phyloP scores from a whole-genome alignment of 2,888 invertebrate species.

The Marronus borbonicus region DNA sequence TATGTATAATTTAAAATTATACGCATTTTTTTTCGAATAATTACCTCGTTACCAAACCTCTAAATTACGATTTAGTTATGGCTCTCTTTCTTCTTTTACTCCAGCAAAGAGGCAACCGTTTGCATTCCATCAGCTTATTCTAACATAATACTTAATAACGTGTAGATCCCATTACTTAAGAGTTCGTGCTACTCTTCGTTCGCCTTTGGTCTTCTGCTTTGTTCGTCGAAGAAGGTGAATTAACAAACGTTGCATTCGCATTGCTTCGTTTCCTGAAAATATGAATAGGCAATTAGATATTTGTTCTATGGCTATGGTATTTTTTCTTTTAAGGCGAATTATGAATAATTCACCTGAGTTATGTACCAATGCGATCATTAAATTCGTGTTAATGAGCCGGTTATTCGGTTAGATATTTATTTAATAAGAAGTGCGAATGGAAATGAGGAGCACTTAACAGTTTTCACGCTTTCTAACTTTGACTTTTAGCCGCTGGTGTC shows the following conservation, averaged over 20 bases:
- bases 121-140: not conserved
- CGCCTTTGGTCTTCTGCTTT: not conserved
- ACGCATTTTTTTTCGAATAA: not conserved
- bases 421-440: slow-evolving; percentile 15
- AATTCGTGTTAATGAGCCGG: slow-evolving; percentile 32
- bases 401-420: slow-evolving; percentile 16
- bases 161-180: slow-evolving; percentile 10
- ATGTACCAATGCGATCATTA: slow-evolving; percentile 37
- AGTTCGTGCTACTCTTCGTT: not conserved
- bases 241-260: slow-evolving; percentile 6
- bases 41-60: slow-evolving; percentile 18
- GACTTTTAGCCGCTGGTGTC: slow-evolving; percentile 4
- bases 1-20: slow-evolving; percentile 13
- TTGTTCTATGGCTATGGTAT: not conserved
- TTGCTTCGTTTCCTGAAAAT: slow-evolving; percentile 31
- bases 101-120: not conserved
- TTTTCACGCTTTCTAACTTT: slow-evolving; percentile 33
- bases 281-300: slow-evolving; percentile 29
- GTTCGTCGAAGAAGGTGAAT: slow-evolving; percentile 14
- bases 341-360: slow-evolving; percentile 28
- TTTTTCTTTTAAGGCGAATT: not conserved
- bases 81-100: not conserved
- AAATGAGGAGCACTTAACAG: slow-evolving; percentile 26
- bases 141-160: slow-evolving; percentile 8
- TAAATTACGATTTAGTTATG: slow-evolving; percentile 12